A percentile compares a stretch with the other conserved stretches of the same genome.
These are phyloP conservation scores for Drymonia ruficornis DNA, from an alignment of 2,888 invertebrate genomes.

Conservation along the genomic window DNA sequence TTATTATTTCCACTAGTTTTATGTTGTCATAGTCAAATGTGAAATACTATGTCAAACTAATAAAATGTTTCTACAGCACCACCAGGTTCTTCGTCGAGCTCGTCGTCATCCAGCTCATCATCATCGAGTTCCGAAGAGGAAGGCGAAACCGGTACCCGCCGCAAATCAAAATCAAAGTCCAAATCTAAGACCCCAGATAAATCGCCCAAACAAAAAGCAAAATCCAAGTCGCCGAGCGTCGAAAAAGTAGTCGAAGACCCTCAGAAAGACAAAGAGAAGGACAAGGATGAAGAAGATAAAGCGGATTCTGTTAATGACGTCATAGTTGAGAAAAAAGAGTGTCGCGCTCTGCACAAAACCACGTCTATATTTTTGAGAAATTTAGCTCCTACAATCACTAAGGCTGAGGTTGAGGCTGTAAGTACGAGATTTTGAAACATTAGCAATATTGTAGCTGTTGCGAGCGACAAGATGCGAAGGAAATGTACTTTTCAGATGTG, in stretches of 20 bases:
- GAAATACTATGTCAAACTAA: no score
- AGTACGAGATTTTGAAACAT: constrained; percentile 55
- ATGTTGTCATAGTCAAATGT: no score
- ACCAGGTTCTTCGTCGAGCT: constrained; percentile 80
- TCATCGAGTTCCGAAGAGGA: constrained; percentile 82
- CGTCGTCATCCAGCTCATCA: constrained; percentile 80
- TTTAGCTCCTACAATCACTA: constrained; percentile 97
- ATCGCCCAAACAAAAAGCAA: constrained; percentile 63
- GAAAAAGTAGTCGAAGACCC: constrained; percentile 56
- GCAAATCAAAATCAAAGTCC: constrained; percentile 75
- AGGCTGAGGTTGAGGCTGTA: constrained; percentile 98
- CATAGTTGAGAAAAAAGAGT: constrained; percentile 75
- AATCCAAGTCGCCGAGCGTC: constrained; percentile 63
- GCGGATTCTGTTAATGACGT: constrained; percentile 80
- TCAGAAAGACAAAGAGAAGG: constrained; percentile 59
- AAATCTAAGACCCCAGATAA: constrained; percentile 75
- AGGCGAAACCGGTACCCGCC: constrained; percentile 63
- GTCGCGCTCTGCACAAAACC: constrained; percentile 95
- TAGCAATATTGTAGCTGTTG: no score
- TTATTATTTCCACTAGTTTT: no score
- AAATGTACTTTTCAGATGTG: constrained; percentile 87
- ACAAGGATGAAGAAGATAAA: constrained; percentile 73
- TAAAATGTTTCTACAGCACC: constrained; percentile 60
- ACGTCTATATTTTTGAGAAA: constrained; percentile 98
- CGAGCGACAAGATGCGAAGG: no score